Evolutionary conservation across 2,113 vertebrate genomes (phyloP).

Genomic region (Chunga burmeisteri): DNA sequence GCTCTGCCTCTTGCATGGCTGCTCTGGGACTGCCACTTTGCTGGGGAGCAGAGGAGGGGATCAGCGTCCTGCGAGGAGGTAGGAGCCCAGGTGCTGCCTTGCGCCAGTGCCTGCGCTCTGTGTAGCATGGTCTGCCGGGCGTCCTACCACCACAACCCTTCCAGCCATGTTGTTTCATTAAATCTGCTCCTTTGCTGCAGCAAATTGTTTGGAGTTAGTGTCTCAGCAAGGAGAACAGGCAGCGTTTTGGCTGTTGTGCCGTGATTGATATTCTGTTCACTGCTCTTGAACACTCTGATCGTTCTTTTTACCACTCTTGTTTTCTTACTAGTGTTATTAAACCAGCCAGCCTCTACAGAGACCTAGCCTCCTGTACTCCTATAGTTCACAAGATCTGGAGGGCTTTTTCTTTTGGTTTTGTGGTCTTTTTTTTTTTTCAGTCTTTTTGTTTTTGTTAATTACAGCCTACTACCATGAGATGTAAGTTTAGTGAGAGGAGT

Average conservation of each 20-base stretch:
- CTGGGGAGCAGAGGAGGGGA: not conserved
- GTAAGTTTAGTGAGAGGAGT: not conserved
- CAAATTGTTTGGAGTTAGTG: not conserved
- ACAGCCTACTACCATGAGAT: not conserved
- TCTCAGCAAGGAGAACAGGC: not conserved
- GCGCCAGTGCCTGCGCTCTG: fast-evolving
- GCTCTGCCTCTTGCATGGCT: not conserved
- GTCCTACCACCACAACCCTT: not conserved
- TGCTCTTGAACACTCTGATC: not conserved
- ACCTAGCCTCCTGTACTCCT: not conserved
- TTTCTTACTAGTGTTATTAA: constrained; percentile 19
- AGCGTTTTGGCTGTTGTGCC: not conserved
- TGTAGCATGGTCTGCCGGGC: fast-evolving
- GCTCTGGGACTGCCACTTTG: fast-evolving
- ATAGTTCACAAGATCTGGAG: not conserved
- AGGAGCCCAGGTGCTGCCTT: fast-evolving
- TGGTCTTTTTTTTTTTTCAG: not conserved
- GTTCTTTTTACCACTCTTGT: not conserved
- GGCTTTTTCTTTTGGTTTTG: not conserved
- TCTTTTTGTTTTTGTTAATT: not conserved
- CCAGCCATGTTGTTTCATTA: not conserved
- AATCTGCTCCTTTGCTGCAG: constrained; percentile 21
- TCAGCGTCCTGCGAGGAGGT: not conserved
- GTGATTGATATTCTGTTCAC: constrained; percentile 7
- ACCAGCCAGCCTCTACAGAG: not conserved